phyloP scores from a whole-genome alignment of 2,888 invertebrate species.

The Eudemis profundana region DNA sequence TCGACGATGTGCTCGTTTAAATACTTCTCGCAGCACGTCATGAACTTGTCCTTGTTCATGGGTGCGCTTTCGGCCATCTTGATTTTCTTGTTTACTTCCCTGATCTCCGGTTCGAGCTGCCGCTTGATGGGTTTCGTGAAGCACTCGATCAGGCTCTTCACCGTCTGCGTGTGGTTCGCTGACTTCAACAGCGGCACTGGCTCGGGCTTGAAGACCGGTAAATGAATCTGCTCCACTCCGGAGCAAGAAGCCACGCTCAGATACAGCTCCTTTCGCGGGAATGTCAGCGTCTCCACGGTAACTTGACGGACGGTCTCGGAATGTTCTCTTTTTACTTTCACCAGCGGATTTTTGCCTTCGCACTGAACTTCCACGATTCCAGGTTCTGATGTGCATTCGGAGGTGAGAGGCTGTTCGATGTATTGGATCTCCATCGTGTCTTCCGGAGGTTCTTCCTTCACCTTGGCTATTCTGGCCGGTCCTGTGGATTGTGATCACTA shows the following conservation, averaged over 20 bases:
- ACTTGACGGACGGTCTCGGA: not conserved
- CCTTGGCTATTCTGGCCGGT: not conserved
- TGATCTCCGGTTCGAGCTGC: conserved; percentile 5
- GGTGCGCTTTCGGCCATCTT: not conserved
- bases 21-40: conserved; percentile 12
- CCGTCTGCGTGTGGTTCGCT: not conserved
- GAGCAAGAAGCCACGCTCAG: not conserved
- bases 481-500: not conserved
- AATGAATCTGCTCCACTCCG: not conserved
- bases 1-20: conserved; percentile 18
- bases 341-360: not conserved
- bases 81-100: not conserved
- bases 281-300: conserved; percentile 3
- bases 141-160: not conserved
- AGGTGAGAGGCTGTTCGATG: too few relatives aligned
- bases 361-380: conserved; percentile 3
- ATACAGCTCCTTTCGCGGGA: conserved; percentile 2
- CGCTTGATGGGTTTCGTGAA: conserved; percentile 3
- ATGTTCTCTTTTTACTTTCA: not conserved
- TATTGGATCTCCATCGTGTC: too few relatives aligned
- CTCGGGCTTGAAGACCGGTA: too few relatives aligned
- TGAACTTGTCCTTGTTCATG: conserved; percentile 1
- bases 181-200: not conserved
- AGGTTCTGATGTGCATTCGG: too few relatives aligned
- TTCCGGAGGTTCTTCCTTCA: not conserved